Percentiles rank a stretch among this genome's conserved stretches.
Evolutionary conservation across 2,888 invertebrate species (phyloP).

Genomic region (Platypus cylindrus): DNA sequence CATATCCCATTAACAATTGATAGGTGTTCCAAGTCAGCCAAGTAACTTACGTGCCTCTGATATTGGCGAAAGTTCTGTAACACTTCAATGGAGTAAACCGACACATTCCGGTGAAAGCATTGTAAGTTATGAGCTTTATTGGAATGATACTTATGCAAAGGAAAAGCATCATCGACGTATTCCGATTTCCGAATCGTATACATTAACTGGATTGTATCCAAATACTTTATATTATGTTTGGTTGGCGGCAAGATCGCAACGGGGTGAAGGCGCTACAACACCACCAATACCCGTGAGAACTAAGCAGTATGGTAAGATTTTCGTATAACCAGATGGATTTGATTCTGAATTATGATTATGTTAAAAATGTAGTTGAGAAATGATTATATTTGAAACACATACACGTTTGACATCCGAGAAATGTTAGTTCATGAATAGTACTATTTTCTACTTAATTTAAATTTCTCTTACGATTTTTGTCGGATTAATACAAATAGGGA

Average conservation of each 20-base stretch:
- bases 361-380: constrained; percentile 1
- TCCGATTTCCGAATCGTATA: constrained; percentile 72
- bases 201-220: constrained; percentile 81
- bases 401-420: constrained; percentile 19
- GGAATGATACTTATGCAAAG: constrained; percentile 93
- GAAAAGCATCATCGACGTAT: constrained; percentile 77
- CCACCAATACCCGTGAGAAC: constrained; percentile 89
- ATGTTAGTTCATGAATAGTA: no score
- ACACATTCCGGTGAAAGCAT: constrained; percentile 86
- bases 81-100: constrained; percentile 86
- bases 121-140: constrained; percentile 89
- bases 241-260: constrained; percentile 81
- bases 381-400: constrained; percentile 14
- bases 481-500: no score
- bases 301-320: constrained; percentile 90
- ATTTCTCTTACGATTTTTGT: no score
- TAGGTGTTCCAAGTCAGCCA: constrained; percentile 93
- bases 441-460: no score
- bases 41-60: constrained; percentile 77
- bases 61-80: constrained; percentile 81
- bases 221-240: constrained; percentile 95
- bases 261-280: constrained; percentile 93
- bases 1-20: not conserved
- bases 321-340: constrained; percentile 3
- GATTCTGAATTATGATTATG: not conserved